Evolutionary conservation across 1,140 invertebrate species (phyloP).

Genomic region (Saccostrea cuccullata): DNA sequence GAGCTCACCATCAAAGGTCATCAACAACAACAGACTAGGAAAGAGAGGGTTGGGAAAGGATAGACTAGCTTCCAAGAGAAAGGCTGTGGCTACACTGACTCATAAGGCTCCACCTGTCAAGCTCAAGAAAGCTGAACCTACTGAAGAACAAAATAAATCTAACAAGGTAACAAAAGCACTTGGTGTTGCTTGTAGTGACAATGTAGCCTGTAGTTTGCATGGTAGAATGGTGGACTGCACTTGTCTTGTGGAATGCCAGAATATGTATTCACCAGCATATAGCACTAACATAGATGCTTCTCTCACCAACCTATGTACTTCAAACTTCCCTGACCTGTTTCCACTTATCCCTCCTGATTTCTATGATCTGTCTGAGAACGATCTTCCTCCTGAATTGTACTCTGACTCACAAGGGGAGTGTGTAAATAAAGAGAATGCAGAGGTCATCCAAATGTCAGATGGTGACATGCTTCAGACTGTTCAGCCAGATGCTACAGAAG

Average conservation of each 20-base stretch:
- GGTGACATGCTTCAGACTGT: neutral
- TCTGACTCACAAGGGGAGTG: neutral
- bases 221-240: neutral
- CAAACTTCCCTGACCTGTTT: neutral
- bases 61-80: slow-evolving; percentile 58
- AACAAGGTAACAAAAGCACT: slow-evolving; percentile 2
- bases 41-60: slow-evolving; percentile 48
- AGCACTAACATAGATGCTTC: slow-evolving; percentile 9
- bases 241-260: neutral
- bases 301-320: slow-evolving; percentile 6
- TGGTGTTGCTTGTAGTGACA: slow-evolving; percentile 15
- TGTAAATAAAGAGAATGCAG: too few relatives aligned
- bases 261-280: neutral
- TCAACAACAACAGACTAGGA: neutral
- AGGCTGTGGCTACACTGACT: slow-evolving; percentile 61
- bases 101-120: slow-evolving; percentile 34
- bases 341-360: neutral
- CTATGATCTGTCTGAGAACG: neutral
- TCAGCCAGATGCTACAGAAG: neutral
- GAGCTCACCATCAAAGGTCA: neutral
- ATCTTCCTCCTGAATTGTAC: neutral
- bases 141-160: neutral
- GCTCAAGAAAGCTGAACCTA: neutral
- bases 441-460: neutral
- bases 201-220: neutral